Base-by-base conservation (phyloP, 2,888 invertebrate species). In the Xanthostigma xanthostigma region DNA sequence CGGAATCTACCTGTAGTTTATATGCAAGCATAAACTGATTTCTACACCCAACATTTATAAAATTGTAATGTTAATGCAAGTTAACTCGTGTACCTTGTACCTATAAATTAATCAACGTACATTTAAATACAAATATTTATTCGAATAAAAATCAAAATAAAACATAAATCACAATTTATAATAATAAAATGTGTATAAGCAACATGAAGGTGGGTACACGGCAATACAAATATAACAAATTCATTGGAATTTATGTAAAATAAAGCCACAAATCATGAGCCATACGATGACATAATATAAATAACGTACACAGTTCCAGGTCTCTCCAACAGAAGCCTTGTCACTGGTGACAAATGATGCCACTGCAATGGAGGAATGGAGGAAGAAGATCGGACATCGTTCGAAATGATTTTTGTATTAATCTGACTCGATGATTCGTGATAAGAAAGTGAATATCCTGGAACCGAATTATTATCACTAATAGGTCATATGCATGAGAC, bases 311-410 rank as follows among this genome's bases (percentile, higher is more conserved):
- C n/a, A 14, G 14, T 43, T n/a, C 51, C 56, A 45, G 47, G 54
- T 55, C 54, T 55, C 59, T 56, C 56, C 59, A 60, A 64, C 64
- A 63, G 64, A 64, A 64, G 64, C 64, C 64, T 64, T 63, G 64
- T 64, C 64, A 62, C 56, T 54, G 17, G 60, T 64, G 64, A 64
- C 64, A 64, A 64, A 64, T 64, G 62, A 59, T 63, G 62, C 62
- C 62, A 60, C 61, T 27, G 27, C 6, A 27, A 27, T 27, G 27
- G 3, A 27, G 27, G 27, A 27, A 27, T 27, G 27, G 3, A 27
- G 27, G 27, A 27, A 27, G 27, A 27, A 27, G 27, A 27, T 27
- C 27, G 27, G 27, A 3, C 27, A 27, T 27, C 27, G 27, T 27
- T 27, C 27, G 27, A 27, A 27, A 27, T 27, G 27, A 3, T 27